Evolutionary conservation across 1,140 invertebrate species (phyloP), one percentile per base, ranked within the genome.

Genomic region (Chironomus striatipennis): DNA sequence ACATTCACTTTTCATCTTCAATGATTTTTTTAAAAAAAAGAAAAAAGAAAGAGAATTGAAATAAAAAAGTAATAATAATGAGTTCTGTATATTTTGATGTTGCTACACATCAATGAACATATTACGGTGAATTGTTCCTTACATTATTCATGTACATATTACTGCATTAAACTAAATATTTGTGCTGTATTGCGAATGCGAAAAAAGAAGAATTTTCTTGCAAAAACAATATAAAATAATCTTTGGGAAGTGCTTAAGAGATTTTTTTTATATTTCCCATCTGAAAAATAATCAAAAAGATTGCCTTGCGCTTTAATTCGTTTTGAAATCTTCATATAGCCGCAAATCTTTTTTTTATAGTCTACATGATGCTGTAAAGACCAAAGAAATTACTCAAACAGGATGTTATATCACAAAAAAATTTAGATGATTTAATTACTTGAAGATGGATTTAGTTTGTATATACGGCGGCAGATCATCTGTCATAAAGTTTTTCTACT

Each of bases 351-450:
- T 34, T 34, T 57, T 57, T n/a, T 57, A 57, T 57, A 57, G 47
- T 15, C 8, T n/a, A n/a, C 47, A n/a, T 4, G n/a, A 57, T 15
- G 47, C n/a, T 15, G 8, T 57, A 57, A 57, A 57, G n/a, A n/a
- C 12, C n/a, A 57, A n/a, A n/a, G 47, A 57, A 57, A 57, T 57
- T 34, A 57, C 12, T 57, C 47, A 18, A 10, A 70, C 65, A 70
- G 65, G 65, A 70, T 70, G 65, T 70, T 20, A 70, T 70, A 18
- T 18, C 20, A 21, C 65, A 21, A 21, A 57, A 57, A 12, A 21
- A 18, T 70, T 70, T 70, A 18, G 65, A 70, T 70, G 65, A 70
- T 70, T 70, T 70, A 70, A 70, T 70, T 70, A 70, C 17, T 21
- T 18, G 65, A 21, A 70, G 65, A 57, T n/a, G 5, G 47, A 57